Conservation (phyloP, 2,113 vertebrate species). For the Canis aureus region DNA sequence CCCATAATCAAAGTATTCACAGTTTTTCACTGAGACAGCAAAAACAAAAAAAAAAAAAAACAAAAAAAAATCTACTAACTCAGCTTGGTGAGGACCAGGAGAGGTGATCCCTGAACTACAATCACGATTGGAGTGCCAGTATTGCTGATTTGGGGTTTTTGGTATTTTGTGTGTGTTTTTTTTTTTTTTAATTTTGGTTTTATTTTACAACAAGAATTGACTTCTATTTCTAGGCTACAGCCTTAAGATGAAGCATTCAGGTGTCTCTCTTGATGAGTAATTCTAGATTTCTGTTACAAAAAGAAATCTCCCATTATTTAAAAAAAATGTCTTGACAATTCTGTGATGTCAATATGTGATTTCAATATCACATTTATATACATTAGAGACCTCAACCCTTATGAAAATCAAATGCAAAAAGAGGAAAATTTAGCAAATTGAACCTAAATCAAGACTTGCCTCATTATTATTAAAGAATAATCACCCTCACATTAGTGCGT, state of each 20-base stretch:
- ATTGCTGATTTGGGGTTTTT: not conserved
- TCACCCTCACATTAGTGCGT: conserved; percentile 64
- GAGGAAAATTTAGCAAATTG: not conserved
- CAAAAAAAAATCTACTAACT: not conserved
- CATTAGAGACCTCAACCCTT: not conserved
- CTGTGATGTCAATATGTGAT: not conserved
- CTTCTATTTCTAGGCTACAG: not conserved
- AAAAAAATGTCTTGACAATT: not conserved
- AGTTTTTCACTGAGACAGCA: not conserved
- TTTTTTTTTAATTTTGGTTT: not conserved
- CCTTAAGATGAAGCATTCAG: conserved; percentile 41
- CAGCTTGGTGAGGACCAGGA: not conserved
- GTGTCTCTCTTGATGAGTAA: not conserved
- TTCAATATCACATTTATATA: not conserved
- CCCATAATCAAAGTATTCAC: not conserved
- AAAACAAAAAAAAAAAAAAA: not conserved
- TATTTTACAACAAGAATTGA: not conserved
- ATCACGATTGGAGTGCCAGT: not conserved
- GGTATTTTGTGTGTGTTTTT: not conserved
- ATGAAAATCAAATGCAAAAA: conserved; percentile 26
- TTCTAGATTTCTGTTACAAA: conserved; percentile 32
- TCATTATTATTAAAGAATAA: conserved; percentile 73
- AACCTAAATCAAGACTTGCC: conserved; percentile 40
- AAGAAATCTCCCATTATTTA: not conserved
- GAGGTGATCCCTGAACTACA: not conserved